Conservation (phyloP, 2,888 invertebrate genomes). For the Cheiracanthium punctorium region DNA sequence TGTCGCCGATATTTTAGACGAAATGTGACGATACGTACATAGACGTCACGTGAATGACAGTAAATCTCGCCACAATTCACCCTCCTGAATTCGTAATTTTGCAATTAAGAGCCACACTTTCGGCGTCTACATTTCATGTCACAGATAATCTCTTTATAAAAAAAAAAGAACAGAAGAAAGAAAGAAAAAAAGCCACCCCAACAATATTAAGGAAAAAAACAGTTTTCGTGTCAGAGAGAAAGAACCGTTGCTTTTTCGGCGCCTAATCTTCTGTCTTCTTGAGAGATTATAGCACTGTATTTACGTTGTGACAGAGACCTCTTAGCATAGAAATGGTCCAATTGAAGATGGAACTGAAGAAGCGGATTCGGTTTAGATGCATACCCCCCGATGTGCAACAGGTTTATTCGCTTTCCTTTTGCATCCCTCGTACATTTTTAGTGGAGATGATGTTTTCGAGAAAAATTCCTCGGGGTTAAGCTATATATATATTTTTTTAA, state of each 20-base stretch:
- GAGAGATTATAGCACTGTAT: conserved; percentile 54
- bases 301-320: conserved; percentile 26
- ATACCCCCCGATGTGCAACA: conserved; percentile 55
- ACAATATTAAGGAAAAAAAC: neutral
- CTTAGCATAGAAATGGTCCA: conserved; percentile 66
- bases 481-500: too few relatives aligned
- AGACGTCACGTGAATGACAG: conserved; percentile 20
- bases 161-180: neutral
- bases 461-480: neutral
- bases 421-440: neutral
- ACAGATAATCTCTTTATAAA: conserved; percentile 38
- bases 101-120: conserved; percentile 62
- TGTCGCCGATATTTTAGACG: conserved; percentile 57
- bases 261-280: conserved; percentile 27
- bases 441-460: neutral
- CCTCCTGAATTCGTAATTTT: conserved; percentile 55
- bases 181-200: neutral
- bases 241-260: neutral
- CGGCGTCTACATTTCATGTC: conserved; percentile 45
- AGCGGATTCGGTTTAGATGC: conserved; percentile 36
- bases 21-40: conserved; percentile 48
- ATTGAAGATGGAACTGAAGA: conserved; percentile 47
- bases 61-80: conserved; percentile 30
- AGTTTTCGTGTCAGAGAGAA: neutral
- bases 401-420: conserved; percentile 22